These are phyloP conservation scores for Leptothorax acervorum DNA, from an alignment of 2,888 invertebrate species.

Conservation along the genomic window DNA sequence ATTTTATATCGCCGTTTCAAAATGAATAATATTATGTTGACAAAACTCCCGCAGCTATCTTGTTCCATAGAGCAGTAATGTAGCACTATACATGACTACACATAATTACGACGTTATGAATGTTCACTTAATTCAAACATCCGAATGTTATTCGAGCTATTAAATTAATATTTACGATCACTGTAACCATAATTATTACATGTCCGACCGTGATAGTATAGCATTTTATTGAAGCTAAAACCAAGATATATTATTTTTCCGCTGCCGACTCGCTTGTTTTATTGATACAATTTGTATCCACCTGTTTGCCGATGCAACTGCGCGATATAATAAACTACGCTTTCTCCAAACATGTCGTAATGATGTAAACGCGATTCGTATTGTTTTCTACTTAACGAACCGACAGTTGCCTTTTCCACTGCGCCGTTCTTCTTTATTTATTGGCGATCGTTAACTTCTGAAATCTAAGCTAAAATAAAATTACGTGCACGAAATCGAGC, in stretches of 20 bases:
- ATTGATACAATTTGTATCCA: slow-evolving; percentile 22
- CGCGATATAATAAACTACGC: not conserved
- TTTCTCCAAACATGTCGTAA: not conserved
- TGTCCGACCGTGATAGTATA: not conserved
- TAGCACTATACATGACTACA: too few species aligned
- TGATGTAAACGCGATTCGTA: not conserved
- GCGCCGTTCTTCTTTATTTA: slow-evolving; percentile 9
- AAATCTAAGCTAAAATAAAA: slow-evolving; percentile 22
- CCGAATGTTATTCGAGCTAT: slow-evolving; percentile 4
- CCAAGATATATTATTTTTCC: not conserved
- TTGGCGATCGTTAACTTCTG: slow-evolving; percentile 1
- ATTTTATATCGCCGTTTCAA: not conserved
- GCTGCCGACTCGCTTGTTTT: not conserved
- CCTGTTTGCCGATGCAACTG: not conserved
- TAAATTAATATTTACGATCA: slow-evolving; percentile 23
- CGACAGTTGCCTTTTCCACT: not conserved
- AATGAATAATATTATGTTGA: not conserved
- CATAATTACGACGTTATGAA: slow-evolving; percentile 13
- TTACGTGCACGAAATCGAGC: not conserved
- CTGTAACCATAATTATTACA: not conserved
- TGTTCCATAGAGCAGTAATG: not conserved
- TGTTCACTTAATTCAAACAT: slow-evolving; percentile 21
- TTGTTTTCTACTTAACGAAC: slow-evolving; percentile 4
- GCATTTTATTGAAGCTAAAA: not conserved
- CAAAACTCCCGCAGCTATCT: not conserved